Base-by-base conservation (phyloP, 2,797 vertebrate species). In the Pseudopleuronectes americanus region DNA sequence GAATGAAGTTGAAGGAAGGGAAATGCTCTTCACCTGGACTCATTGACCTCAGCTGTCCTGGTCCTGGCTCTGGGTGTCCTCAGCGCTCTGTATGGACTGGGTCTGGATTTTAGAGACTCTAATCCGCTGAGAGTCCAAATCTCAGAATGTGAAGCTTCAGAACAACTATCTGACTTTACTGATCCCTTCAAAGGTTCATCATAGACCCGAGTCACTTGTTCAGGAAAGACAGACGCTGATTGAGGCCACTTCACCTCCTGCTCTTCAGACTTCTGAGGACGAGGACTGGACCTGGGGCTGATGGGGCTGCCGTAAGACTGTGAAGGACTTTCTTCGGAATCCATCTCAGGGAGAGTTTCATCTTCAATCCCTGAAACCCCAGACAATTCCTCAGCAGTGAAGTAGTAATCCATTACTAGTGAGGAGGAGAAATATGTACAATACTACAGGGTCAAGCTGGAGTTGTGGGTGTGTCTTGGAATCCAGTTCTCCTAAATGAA, bases 291-390 rank as follows among this genome's bases (percentile, higher is more conserved):
- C 36, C 3, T 43, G 0, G 22, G 41, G 48, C 69, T 88, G 1
- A 4, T 10, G 3, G 33, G 14, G 61, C 80, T 90, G 60, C 73
- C 65, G 53, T 38, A 33, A 8, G 81, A 80, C 7, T 87, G 91
- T 10, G 77, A 47, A 23, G 67, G 33, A 59, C 85, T 89, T 60
- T 92, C 92, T 5, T 68, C 22, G 45, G 79, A 72, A 28, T 56
- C 81, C 2, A 83, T 67, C 36, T 94, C 74, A 14, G 92, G 88
- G 41, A 91, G 58, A 0, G 78, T 88, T 87, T 95, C 90, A 0
- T 57, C 83, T 1, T 89, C 81, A 0, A 85, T 86, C 53, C 75
- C 43, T 1, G 62, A 49, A 22, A 70, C 53, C 5, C 76, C 6
- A 1, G 17, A 51, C 17, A 79, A 59, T 33, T 90, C 85, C 1